Percentiles rank a stretch among this genome's conserved stretches.
Conservation (phyloP, 2,113 vertebrate species). For the Zootoca vivipara region DNA sequence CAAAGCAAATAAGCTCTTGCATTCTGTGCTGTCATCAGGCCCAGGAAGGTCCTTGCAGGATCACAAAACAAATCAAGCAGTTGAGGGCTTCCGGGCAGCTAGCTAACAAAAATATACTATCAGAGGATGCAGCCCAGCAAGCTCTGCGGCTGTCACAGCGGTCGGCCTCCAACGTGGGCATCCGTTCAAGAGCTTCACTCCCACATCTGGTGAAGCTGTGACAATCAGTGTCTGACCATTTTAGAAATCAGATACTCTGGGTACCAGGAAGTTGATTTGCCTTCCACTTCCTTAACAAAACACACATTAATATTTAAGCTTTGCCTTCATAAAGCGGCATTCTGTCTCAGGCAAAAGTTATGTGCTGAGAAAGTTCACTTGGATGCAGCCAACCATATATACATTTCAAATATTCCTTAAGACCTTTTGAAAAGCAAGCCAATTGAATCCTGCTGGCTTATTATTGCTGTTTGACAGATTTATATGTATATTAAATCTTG, state of each 20-base stretch:
- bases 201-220: constrained; percentile 82
- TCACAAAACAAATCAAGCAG: constrained; percentile 83
- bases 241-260: constrained; percentile 87
- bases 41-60: constrained; percentile 80
- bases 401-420: constrained; percentile 59
- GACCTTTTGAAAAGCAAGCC: constrained; percentile 51
- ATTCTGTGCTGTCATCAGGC: constrained; percentile 79
- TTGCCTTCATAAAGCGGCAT: constrained; percentile 78
- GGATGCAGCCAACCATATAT: constrained; percentile 57
- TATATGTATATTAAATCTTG: constrained; percentile 63
- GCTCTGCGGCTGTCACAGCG: constrained; percentile 78
- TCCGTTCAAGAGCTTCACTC: constrained; percentile 78
- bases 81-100: constrained; percentile 82
- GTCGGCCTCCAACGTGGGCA: constrained; percentile 82
- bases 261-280: constrained; percentile 89
- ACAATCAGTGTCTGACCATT: constrained; percentile 75
- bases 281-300: constrained; percentile 92
- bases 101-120: constrained; percentile 88
- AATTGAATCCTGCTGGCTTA: constrained; percentile 72
- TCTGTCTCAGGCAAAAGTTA: constrained; percentile 75
- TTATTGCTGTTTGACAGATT: constrained; percentile 62
- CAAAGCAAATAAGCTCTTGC: constrained; percentile 79
- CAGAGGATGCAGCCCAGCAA: constrained; percentile 79
- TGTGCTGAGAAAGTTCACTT: constrained; percentile 67
- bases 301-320: constrained; percentile 84